These are phyloP conservation scores for Arothron firmamentum DNA, from an alignment of 2,113 vertebrate genomes.

Conservation along the genomic window DNA sequence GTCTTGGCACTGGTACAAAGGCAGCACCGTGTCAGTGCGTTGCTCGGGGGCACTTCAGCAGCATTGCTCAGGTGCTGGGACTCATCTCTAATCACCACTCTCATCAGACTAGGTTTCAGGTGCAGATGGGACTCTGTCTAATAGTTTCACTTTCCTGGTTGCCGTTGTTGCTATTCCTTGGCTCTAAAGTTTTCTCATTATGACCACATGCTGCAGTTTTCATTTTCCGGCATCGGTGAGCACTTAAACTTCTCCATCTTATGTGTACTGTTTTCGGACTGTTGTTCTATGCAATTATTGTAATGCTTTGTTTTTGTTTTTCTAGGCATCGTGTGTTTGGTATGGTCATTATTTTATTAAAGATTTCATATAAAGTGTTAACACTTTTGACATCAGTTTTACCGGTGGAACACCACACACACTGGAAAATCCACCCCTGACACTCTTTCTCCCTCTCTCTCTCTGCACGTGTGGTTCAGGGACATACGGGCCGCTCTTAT, in stretches of 20 bases:
- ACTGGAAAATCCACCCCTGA: slow-evolving; percentile 41
- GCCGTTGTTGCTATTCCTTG: slow-evolving; percentile 18
- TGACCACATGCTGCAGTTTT: slow-evolving; percentile 38
- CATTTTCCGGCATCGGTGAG: slow-evolving; percentile 43
- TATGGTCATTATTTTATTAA: slow-evolving; percentile 76
- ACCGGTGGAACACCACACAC: not conserved
- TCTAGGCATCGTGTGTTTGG: slow-evolving; percentile 58
- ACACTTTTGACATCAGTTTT: not conserved
- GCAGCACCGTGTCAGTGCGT: not conserved
- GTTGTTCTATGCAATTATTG: slow-evolving; percentile 61
- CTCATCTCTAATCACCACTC: not conserved
- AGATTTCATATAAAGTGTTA: slow-evolving; percentile 54
- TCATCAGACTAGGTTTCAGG: slow-evolving; percentile 24
- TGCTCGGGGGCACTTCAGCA: slow-evolving; percentile 13
- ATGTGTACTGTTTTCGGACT: slow-evolving; percentile 57
- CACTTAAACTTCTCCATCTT: slow-evolving; percentile 55
- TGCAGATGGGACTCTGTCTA: slow-evolving; percentile 24
- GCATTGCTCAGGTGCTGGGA: not conserved
- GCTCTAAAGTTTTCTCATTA: slow-evolving; percentile 22
- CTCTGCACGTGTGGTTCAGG: slow-evolving; percentile 23
- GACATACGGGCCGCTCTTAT: slow-evolving; percentile 34
- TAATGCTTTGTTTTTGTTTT: slow-evolving; percentile 49
- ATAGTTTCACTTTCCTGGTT: slow-evolving; percentile 13
- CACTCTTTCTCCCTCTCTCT: slow-evolving; percentile 9
- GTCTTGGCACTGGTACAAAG: slow-evolving; percentile 22